Evolutionary conservation across 2,888 invertebrate genomes (phyloP), one percentile per base, ranked within the genome.

Genomic region (Cephus pygmeus): DNA sequence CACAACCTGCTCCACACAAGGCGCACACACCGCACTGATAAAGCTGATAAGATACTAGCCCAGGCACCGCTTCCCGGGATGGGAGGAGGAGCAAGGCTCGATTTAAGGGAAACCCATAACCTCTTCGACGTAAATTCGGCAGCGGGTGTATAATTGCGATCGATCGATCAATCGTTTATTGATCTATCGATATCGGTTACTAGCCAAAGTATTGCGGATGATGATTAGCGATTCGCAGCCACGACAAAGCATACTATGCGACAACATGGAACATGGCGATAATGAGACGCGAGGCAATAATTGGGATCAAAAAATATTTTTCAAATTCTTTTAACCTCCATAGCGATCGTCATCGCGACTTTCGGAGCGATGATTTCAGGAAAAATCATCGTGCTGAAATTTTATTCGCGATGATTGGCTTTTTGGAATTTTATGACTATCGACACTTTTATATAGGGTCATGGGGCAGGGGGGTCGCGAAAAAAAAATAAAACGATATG

Each of bases 1-100:
- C 88, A 90, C 94, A 94, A 91, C 90, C 91, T 91, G 90, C 88
- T 89, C 88, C 89, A 90, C 86, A 90, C 85, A 90, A 86, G 87
- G 88, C 86, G 89, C 88, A 90, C 86, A 90, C 85, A 90, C 86
- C 88, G 88, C 86, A 90, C 88, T 90, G 90, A 88, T 89, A 88
- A 89, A 85, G 56, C 56, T 56, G 15, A 15, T 56, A 56, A 56
- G 23, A 56, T 6, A 56, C 56, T 56, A 56, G 56, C 56, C 56
- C 23, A 23, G 56, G 15, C 23, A 56, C 56, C 56, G 56, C 56
- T 56, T 56, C 56, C 56, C 56, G 23, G 56, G 56, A 56, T 56
- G 56, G 56, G 56, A 56, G 56, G 56, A 56, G 56, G 56, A 56
- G 56, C 23, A 56, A 23, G 56, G 9, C 56, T 56, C 56, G 56